Evolutionary conservation across 2,113 vertebrate genomes (phyloP).

Genomic region (Lycocorax pyrrhopterus): DNA sequence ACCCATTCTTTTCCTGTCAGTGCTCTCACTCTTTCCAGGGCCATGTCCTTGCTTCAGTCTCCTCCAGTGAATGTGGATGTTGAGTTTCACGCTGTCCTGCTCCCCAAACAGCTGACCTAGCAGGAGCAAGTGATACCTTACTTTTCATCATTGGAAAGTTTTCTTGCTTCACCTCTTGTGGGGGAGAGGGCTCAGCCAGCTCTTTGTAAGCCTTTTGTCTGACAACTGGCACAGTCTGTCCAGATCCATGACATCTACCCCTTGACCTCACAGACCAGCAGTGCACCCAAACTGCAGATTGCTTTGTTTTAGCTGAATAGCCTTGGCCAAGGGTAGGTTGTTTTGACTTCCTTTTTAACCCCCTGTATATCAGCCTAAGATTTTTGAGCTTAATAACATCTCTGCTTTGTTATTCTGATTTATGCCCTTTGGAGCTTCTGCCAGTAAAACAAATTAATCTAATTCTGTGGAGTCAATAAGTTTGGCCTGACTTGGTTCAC

Average conservation of each 20-base stretch:
- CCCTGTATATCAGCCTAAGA: background rate
- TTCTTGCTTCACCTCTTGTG: background rate
- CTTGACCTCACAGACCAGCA: background rate
- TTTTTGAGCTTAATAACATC: background rate
- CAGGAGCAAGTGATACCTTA: background rate
- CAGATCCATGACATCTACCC: background rate
- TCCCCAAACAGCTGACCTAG: background rate
- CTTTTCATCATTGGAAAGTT: background rate
- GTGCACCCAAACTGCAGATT: background rate
- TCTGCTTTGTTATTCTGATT: background rate
- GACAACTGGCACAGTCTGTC: background rate
- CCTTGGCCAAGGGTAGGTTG: background rate
- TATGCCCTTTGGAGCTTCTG: background rate
- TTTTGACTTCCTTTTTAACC: background rate
- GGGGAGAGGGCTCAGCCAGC: background rate
- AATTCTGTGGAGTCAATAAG: background rate
- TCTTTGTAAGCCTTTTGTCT: background rate
- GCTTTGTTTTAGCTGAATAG: background rate
- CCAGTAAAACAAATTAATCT: background rate
- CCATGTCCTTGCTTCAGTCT: background rate
- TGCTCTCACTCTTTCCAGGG: background rate
- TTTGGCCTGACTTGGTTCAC: background rate
- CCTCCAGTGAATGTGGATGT: background rate
- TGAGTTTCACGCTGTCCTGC: background rate
- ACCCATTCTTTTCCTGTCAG: background rate